Evolutionary conservation across 2,113 vertebrate species (phyloP).

Genomic region (Actinemys pallida): DNA sequence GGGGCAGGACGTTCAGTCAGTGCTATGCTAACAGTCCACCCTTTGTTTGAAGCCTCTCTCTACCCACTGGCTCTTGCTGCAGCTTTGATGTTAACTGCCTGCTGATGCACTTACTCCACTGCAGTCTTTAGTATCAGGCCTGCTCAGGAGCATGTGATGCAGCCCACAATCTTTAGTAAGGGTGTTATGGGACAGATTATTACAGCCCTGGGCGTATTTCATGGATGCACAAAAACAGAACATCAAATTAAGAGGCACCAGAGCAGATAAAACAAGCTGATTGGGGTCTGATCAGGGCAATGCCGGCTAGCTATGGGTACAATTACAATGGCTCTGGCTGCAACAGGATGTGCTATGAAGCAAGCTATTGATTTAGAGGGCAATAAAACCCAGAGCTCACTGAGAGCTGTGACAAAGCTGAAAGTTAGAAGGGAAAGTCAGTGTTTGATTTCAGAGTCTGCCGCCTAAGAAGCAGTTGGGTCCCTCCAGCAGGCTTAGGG

Average conservation of each 20-base stretch:
- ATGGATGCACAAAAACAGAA: slow-evolving; percentile 31
- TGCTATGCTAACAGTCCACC: neutral
- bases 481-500: neutral
- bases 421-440: neutral
- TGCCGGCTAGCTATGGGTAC: neutral
- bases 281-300: neutral
- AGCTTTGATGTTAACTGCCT: slow-evolving; percentile 48
- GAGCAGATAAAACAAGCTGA: slow-evolving; percentile 53
- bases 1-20: neutral
- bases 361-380: slow-evolving; percentile 46
- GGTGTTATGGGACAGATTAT: slow-evolving; percentile 5
- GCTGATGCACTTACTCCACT: slow-evolving; percentile 15
- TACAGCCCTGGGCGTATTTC: neutral
- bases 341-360: slow-evolving; percentile 18
- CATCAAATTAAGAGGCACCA: slow-evolving; percentile 67
- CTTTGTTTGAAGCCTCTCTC: neutral
- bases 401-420: slow-evolving; percentile 7
- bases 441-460: neutral
- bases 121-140: neutral
- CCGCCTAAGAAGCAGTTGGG: neutral
- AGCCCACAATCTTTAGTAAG: neutral
- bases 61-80: neutral
- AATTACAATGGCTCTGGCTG: slow-evolving; percentile 34
- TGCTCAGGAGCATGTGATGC: neutral
- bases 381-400: neutral